Evolutionary conservation across 2,797 vertebrate species (phyloP), one percentile per base, ranked within the genome.

Genomic region (Basileuterus tristriatus): DNA sequence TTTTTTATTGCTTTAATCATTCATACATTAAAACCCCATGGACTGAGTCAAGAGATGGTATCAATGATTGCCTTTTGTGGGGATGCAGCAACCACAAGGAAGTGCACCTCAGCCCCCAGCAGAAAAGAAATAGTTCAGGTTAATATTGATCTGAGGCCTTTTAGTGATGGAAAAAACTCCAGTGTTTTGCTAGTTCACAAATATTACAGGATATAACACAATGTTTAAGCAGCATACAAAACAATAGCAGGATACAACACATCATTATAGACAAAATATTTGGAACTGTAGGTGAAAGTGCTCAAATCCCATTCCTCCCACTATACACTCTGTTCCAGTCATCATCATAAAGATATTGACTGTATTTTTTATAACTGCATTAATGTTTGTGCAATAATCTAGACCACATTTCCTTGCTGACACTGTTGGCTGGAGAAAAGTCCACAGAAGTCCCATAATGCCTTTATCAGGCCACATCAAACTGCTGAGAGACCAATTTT

Each of bases 231-330:
- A 88, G 39, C 44, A 70, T 92, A 70, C 82, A 91, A 95, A 95
- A 91, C 94, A 96, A 88, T 96, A 93, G 93, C 95, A 94, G 96
- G 96, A 97, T 93, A 39, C 89, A 96, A 83, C 96, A 96, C 96
- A 89, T 96, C 94, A 69, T 97, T 96, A 95, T 23, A 63, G 34
- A 64, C 47, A 81, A 94, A 91, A 88, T 91, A 86, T 81, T 93
- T 91, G 70, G 63, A 93, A 93, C 37, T 59, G 64, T 83, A 93
- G 6, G 32, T 83, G 47, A 95, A 95, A 88, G 34, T 86, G 55
- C 13, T 65, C 72, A 91, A 94, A 94, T 93, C 79, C 76, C 65
- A 81, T 88, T 16, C 34, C 43, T 93, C 82, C 50, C 63, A 47
- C 47, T 18, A 43, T 44, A 81, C 32, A 63, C 55, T 91, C 94